Conservation (phyloP, 2,797 vertebrate genomes). For the Fistularia tabacaria region DNA sequence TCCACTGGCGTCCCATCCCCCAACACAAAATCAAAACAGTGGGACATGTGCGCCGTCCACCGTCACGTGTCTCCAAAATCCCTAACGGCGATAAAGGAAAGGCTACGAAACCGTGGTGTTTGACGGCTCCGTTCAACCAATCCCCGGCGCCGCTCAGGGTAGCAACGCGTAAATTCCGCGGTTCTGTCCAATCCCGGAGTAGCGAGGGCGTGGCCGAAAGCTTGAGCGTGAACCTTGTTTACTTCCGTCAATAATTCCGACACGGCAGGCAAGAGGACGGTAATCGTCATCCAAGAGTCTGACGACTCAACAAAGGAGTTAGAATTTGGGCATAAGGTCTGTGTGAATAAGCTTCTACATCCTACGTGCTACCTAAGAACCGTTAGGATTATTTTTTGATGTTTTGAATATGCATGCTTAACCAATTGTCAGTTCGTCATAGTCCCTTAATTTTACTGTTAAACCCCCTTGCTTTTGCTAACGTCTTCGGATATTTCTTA, state of each 20-base stretch:
- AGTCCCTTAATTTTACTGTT: background rate
- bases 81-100: slow-evolving; percentile 43
- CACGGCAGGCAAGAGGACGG: slow-evolving; percentile 5
- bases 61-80: slow-evolving; percentile 60
- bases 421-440: slow-evolving; percentile 30
- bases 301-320: slow-evolving; percentile 21
- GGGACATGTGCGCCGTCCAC: slow-evolving; percentile 58
- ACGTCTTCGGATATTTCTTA: slow-evolving; percentile 1
- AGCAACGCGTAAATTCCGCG: slow-evolving; percentile 46
- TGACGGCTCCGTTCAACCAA: slow-evolving; percentile 36
- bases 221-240: slow-evolving; percentile 33
- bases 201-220: slow-evolving; percentile 18
- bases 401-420: background rate
- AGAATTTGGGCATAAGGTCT: slow-evolving; percentile 35
- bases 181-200: slow-evolving; percentile 45
- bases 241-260: slow-evolving; percentile 71
- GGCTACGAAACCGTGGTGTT: slow-evolving; percentile 17
- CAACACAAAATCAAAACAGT: slow-evolving; percentile 63
- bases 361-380: too few species aligned
- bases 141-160: slow-evolving; percentile 24
- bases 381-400: background rate
- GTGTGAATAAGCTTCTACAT: slow-evolving; percentile 5
- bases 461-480: background rate
- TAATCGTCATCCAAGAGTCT: slow-evolving; percentile 4
- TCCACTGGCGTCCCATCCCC: slow-evolving; percentile 28